These are phyloP conservation scores for Marmota flaviventris DNA, from an alignment of 2,113 vertebrate species.

Conservation along the genomic window DNA sequence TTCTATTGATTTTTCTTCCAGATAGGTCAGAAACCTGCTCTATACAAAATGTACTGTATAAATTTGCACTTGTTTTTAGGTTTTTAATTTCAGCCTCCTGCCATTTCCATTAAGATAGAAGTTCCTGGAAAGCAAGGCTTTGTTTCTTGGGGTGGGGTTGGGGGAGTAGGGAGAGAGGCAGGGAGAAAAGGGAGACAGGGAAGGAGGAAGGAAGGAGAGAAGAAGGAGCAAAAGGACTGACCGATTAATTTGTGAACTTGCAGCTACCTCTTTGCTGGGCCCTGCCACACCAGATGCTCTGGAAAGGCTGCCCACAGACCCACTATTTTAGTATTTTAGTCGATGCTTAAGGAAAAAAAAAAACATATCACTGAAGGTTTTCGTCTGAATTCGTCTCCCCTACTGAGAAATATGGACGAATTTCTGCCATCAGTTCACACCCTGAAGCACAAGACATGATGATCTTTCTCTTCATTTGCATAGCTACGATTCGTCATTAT, in stretches of 20 bases:
- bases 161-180: neutral
- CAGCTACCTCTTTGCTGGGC: neutral
- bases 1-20: slow-evolving; percentile 52
- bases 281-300: neutral
- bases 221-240: neutral
- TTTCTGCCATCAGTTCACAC: slow-evolving; percentile 67
- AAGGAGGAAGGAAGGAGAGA: fast-evolving
- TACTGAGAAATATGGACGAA: neutral
- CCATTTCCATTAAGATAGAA: slow-evolving; percentile 13
- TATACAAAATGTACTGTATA: neutral
- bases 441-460: slow-evolving; percentile 30
- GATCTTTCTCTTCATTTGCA: slow-evolving; percentile 59
- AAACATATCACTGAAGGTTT: slow-evolving; percentile 13
- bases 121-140: slow-evolving; percentile 34
- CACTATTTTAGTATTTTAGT: slow-evolving; percentile 29
- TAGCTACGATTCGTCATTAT: slow-evolving; percentile 66
- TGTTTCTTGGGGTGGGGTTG: neutral
- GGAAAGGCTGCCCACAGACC: neutral
- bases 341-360: neutral
- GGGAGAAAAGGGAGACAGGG: neutral
- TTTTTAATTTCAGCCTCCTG: slow-evolving; percentile 46
- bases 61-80: slow-evolving; percentile 5
- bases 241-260: too few species aligned
- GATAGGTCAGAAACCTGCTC: slow-evolving; percentile 37
- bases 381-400: slow-evolving; percentile 50